Base-by-base conservation (phyloP, 2,888 invertebrate species). In the Tinea pellionella region DNA sequence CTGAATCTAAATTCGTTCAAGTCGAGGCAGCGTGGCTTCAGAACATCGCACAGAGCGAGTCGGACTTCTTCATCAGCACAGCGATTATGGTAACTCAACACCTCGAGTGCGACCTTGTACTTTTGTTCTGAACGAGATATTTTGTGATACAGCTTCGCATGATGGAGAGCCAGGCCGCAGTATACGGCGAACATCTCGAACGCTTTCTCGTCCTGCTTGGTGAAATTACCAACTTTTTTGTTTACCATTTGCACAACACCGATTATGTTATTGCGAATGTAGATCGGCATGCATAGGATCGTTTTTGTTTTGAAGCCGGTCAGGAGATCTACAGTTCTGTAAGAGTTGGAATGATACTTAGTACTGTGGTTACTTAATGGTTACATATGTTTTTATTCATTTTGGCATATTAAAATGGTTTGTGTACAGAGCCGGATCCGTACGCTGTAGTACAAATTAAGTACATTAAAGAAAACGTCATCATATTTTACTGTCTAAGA, bases 231-330 rank as follows among this genome's bases (percentile, higher is more conserved):
- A n/a, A 80, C 78, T 15, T 88, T 82, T 69, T 92, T 92, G 66
- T 92, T 92, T 0, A 96, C 94, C 95, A 96, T 96, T 80, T 96
- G 95, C 0, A 96, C 94, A 0, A 96, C 95, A 1, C 94, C 95
- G 62, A 96, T 95, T 8, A 95, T 90, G 63, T 88, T 89, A 37
- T 92, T 92, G 61, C 94, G 85, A 15, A 94, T 94, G 75, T 92
- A 94, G 47, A 96, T 93, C 0, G 96, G 96, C 95, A 96, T 95
- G 75, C 95, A 95, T 0, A 96, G 88, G 47, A 96, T 94, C 24
- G 91, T 92, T 64, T 90, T 88, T 0, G 95, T 95, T 65, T 88
- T 89, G 66, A 92, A 92, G 0, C 91, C 92, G 1, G 92, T 92
- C 1, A 89, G 77, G 69, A 91, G 91, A 69, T 93, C 92, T 0